Evolutionary conservation across 2,888 invertebrate genomes (phyloP), one percentile per base, ranked within the genome.

Genomic region (Synanthedon andrenaeformis): DNA sequence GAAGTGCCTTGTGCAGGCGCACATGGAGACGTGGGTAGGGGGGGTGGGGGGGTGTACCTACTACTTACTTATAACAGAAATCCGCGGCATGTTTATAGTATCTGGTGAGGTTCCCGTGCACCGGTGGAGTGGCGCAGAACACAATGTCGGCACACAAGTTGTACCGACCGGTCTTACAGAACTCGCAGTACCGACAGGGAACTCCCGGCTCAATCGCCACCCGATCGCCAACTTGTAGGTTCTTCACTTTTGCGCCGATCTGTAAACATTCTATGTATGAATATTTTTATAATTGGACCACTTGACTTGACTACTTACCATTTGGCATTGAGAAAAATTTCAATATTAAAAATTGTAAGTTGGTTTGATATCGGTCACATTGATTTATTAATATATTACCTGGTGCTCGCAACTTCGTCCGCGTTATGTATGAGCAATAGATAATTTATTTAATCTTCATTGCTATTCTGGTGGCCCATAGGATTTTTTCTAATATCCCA

Each of bases 201-300:
- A 96, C 93, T 8, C 97, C 98, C 0, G 98, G 98, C 81, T 98
- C 98, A 61, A 98, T 93, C 1, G 97, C 97, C 3, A 98, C 97
- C 60, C 97, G 90, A 82, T 98, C 98, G 2, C 97, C 97, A 69
- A 89, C 83, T 80, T 92, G 88, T 6, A 95, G 77, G 72, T 89
- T 79, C 65, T 88, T 92, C 0, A 95, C 95, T 61, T 90, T 90
- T 19, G 81, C 59, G 3, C 88, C 88, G 3, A 79, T 41, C 88
- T 88, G 64, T n/a, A 14, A 41, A 45, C 35, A 10, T 35, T 35
- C 5, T 10, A 35, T 35, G 35, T 35, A 49, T 23, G 19, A 55
- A 42, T 35, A 35, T 35, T 35, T 35, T 10, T 35, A 35, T 10
- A 10, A 3, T 11, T 14, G 23, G 14, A 48, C 23, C n/a, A n/a